Percentiles rank a stretch among this genome's conserved stretches.
Conservation (phyloP, 2,113 vertebrate genomes). For the Mesembrinibis cayennensis region DNA sequence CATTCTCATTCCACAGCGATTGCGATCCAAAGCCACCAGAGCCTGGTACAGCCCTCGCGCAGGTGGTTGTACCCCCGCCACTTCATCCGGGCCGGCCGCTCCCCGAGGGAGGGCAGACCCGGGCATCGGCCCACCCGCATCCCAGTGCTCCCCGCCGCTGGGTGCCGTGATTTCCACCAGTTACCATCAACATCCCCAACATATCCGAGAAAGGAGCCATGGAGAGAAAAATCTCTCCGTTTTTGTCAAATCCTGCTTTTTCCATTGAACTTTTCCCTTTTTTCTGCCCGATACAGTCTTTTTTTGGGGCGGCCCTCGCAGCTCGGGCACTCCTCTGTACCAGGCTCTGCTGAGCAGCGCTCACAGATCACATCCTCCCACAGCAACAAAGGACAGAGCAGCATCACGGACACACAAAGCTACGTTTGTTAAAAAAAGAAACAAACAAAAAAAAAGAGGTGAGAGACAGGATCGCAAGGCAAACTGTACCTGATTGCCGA, state of each 20-base stretch:
- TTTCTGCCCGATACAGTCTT: neutral
- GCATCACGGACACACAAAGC: slow-evolving; percentile 43
- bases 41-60: slow-evolving; percentile 45
- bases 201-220: neutral
- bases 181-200: rapidly evolving
- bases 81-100: no score
- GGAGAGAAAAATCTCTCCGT: rapidly evolving
- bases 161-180: neutral
- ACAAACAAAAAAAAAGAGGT: neutral
- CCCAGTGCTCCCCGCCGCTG: neutral
- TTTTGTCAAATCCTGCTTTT: neutral
- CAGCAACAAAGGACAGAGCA: slow-evolving; percentile 62
- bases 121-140: rapidly evolving
- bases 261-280: neutral
- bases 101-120: neutral
- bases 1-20: neutral
- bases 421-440: neutral
- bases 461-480: slow-evolving; percentile 63
- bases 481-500: slow-evolving; percentile 99
- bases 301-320: neutral
- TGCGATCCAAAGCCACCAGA: neutral
- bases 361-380: slow-evolving; percentile 50
- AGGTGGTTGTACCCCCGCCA: neutral
- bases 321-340: neutral
- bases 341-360: slow-evolving; percentile 67